phyloP scores from a whole-genome alignment of 2,888 invertebrate species.

The Lacanobia wlatinum region DNA sequence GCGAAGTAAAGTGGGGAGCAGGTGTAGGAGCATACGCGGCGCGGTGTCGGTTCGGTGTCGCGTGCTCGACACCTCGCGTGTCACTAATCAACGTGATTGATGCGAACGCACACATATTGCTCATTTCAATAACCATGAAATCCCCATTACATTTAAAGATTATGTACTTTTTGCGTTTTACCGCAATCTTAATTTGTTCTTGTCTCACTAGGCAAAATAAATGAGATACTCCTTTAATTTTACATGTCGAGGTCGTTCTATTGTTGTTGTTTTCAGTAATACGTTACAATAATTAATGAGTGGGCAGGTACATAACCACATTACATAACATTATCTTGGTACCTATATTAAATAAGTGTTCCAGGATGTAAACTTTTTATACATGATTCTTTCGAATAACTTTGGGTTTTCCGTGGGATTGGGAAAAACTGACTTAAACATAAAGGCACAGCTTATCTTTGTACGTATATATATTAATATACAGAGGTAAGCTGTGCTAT shows the following conservation, averaged over 20 bases:
- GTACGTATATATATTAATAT: no score
- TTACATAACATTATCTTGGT: background rate
- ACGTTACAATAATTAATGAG: constrained; percentile 9
- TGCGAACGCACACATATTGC: constrained; percentile 69
- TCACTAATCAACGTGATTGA: constrained; percentile 69
- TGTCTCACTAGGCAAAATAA: constrained; percentile 5
- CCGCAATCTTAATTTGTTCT: constrained; percentile 48
- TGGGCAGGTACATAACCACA: background rate
- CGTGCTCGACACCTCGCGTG: constrained; percentile 68
- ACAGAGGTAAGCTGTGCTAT: no score
- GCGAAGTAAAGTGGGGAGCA: background rate
- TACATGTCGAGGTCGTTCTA: constrained; percentile 11
- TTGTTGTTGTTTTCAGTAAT: constrained; percentile 22
- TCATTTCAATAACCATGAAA: constrained; percentile 64
- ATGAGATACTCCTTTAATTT: constrained; percentile 21
- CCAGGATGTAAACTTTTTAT: no score
- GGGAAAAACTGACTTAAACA: no score
- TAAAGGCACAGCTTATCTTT: no score
- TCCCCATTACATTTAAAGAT: constrained; percentile 53
- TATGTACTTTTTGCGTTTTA: constrained; percentile 38
- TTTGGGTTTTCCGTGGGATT: no score
- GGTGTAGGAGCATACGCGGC: background rate
- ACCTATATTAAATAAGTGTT: background rate
- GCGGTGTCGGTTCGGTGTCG: constrained; percentile 22
- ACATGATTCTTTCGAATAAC: no score